Evolutionary conservation across 2,113 vertebrate genomes (phyloP), one percentile per base, ranked within the genome.

Genomic region (Rhabdomys dilectus): DNA sequence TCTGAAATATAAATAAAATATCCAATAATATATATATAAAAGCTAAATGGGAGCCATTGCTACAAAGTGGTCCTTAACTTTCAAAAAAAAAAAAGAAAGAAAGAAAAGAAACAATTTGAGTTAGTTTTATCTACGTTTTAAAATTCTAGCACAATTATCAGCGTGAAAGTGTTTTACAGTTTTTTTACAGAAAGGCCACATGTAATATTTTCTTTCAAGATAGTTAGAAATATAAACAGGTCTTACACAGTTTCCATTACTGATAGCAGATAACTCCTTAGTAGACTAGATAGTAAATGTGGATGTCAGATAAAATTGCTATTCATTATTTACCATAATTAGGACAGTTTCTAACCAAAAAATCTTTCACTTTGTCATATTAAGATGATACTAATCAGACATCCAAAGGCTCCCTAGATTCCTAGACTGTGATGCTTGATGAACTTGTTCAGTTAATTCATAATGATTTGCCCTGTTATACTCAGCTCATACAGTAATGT

Each of bases 51-150:
- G n/a, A n/a, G n/a, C n/a, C n/a, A n/a, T n/a, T n/a, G n/a, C n/a
- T n/a, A n/a, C n/a, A n/a, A n/a, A n/a, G n/a, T n/a, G n/a, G n/a
- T n/a, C n/a, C n/a, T n/a, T n/a, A n/a, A n/a, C n/a, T n/a, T n/a
- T n/a, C n/a, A n/a, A n/a, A n/a, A n/a, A n/a, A n/a, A n/a, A n/a
- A n/a, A n/a, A n/a, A n/a, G n/a, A n/a, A n/a, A n/a, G n/a, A n/a
- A n/a, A n/a, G n/a, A n/a, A 45, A 73, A 5, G 45, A 62, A 64
- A 84, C 7, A 5, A 1, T 70, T 86, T 89, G 19, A 68, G 76
- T 81, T 89, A 85, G 15, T 51, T 91, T 94, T 70, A 36, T 93
- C 13, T 80, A 10, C 68, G 29, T 95, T 84, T 88, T 84, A 72
- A 85, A 73, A 62, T 36, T 62, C 42, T 45, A 48, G 34, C 12